Evolutionary conservation across 1,140 invertebrate species (phyloP).

Genomic region (Wasmannia auropunctata): DNA sequence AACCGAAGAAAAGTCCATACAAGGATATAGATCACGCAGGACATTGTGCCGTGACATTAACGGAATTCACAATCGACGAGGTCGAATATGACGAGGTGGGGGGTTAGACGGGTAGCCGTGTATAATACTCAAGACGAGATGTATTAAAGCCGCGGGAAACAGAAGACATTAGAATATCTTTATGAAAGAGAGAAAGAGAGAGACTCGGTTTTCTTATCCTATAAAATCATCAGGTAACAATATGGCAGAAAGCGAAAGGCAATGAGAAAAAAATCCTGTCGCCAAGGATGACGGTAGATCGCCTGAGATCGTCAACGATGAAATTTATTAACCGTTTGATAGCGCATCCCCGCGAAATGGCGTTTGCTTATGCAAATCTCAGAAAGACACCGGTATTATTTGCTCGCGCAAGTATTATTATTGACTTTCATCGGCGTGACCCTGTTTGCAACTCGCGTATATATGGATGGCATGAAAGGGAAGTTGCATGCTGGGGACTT

Average conservation of each 20-base stretch:
- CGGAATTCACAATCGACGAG: background rate
- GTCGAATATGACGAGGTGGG: slow-evolving; percentile 5
- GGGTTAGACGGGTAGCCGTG: background rate
- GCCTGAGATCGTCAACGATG: slow-evolving; percentile 5
- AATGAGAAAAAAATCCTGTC: background rate
- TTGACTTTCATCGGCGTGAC: slow-evolving; percentile 56
- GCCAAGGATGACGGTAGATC: slow-evolving; percentile 12
- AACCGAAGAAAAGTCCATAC: slow-evolving; percentile 11
- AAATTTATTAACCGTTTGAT: slow-evolving; percentile 33
- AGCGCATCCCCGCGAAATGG: background rate
- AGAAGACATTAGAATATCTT: slow-evolving; percentile 25
- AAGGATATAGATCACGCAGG: slow-evolving; percentile 49
- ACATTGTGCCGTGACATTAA: slow-evolving; percentile 40
- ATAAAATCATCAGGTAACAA: background rate
- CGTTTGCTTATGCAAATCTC: slow-evolving; percentile 51
- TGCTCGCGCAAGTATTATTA: slow-evolving; percentile 49
- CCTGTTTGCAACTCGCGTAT: slow-evolving; percentile 43
- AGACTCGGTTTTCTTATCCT: slow-evolving; percentile 12
- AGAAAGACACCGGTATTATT: slow-evolving; percentile 37
- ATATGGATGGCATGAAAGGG: slow-evolving; percentile 28
- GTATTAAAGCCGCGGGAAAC: slow-evolving; percentile 11
- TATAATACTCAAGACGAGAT: background rate
- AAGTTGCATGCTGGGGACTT: slow-evolving; percentile 47
- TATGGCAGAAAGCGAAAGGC: background rate
- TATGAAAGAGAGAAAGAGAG: slow-evolving; percentile 13